Evolutionary conservation across 2,797 vertebrate species (phyloP).

Genomic region (Peromyscus attwateri): DNA sequence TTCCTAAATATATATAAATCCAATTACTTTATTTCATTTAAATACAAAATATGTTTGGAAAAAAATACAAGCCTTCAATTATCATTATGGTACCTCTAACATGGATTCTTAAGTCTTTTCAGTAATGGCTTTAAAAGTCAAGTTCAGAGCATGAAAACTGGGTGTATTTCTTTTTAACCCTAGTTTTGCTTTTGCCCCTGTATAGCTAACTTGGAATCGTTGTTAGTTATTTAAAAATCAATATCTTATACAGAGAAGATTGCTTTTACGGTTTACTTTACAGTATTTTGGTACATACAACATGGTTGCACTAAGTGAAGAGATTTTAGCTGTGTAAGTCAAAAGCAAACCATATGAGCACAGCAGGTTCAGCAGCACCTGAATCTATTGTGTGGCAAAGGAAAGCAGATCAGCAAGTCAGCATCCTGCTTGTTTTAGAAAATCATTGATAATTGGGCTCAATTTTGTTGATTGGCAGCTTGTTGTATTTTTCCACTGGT

Average conservation of each 20-base stretch:
- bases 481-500: neutral
- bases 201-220: conserved; percentile 71
- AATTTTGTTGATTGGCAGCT: conserved; percentile 45
- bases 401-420: conserved; percentile 68
- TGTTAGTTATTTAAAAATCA: conserved; percentile 85
- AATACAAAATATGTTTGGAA: neutral
- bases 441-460: conserved; percentile 73
- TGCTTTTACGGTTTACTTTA: conserved; percentile 83
- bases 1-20: conserved; percentile 1
- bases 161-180: conserved; percentile 70
- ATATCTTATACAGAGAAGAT: conserved; percentile 81
- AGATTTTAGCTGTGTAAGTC: conserved; percentile 81
- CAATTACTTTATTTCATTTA: conserved; percentile 39
- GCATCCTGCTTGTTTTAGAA: conserved; percentile 69
- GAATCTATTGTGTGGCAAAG: conserved; percentile 39
- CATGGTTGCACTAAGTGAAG: conserved; percentile 83
- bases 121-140: conserved; percentile 66
- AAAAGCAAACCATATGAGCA: conserved; percentile 71
- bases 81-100: neutral
- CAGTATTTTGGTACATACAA: neutral
- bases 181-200: conserved; percentile 55
- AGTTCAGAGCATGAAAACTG: conserved; percentile 59
- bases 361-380: conserved; percentile 69
- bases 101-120: conserved; percentile 30
- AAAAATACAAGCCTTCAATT: neutral